phyloP scores from a whole-genome alignment of 2,888 invertebrate species.

The Pardosa pseudoannulata region DNA sequence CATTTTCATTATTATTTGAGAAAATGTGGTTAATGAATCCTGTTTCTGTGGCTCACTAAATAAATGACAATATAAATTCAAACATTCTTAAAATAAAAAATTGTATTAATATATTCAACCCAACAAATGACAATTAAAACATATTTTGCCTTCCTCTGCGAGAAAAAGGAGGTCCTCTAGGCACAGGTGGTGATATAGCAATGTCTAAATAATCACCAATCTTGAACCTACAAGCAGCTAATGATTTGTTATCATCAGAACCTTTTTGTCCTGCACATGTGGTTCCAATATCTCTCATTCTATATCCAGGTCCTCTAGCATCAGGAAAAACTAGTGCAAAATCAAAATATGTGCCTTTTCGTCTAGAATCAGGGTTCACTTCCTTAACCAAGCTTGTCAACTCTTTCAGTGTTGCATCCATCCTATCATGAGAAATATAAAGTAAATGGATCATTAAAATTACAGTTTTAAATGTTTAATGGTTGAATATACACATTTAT shows the following conservation, averaged over 20 bases:
- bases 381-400: slow-evolving; percentile 96
- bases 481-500: no score
- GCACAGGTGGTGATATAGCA: slow-evolving; percentile 83
- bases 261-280: slow-evolving; percentile 95
- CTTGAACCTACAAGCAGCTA: slow-evolving; percentile 86
- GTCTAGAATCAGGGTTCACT: slow-evolving; percentile 96
- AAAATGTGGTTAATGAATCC: no score
- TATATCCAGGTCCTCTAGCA: slow-evolving; percentile 85
- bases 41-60: no score
- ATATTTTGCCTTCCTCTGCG: slow-evolving; percentile 14
- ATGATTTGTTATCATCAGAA: slow-evolving; percentile 94
- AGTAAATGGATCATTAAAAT: no score
- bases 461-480: no score
- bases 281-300: slow-evolving; percentile 95
- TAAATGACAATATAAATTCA: no score
- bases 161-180: slow-evolving; percentile 22
- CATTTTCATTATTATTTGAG: no score
- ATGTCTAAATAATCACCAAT: slow-evolving; percentile 99
- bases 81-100: no score
- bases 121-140: not conserved
- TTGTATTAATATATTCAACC: no score
- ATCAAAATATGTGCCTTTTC: slow-evolving; percentile 97
- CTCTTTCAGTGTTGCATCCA: slow-evolving; percentile 97
- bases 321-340: slow-evolving; percentile 86
- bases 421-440: slow-evolving; percentile 79